Conservation (phyloP, 2,113 vertebrate genomes). For the Caranx melampygus region DNA sequence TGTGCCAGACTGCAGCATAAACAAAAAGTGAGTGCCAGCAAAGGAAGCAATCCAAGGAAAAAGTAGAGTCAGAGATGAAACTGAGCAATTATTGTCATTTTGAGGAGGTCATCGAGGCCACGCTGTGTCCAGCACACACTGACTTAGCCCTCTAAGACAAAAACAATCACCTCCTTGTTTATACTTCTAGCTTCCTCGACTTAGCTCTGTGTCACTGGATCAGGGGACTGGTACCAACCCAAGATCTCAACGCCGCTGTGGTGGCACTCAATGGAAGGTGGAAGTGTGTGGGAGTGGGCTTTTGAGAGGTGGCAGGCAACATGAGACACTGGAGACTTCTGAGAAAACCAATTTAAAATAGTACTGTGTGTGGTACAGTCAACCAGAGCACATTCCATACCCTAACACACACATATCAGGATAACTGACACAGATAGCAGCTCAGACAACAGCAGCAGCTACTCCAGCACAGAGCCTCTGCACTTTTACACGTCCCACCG, state of each 20-base stretch:
- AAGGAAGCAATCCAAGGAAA: not conserved
- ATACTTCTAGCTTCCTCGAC: not conserved
- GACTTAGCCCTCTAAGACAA: not conserved
- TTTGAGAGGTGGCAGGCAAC: constrained; percentile 59
- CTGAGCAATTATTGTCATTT: not conserved
- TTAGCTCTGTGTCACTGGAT: not conserved
- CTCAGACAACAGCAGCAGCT: not conserved
- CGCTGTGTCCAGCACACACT: not conserved
- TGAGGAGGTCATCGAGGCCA: not conserved
- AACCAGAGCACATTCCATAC: constrained; percentile 63
- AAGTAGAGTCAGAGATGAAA: not conserved
- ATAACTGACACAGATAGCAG: constrained; percentile 13
- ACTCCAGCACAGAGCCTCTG: not conserved
- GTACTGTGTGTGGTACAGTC: constrained; percentile 50
- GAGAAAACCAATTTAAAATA: constrained; percentile 84
- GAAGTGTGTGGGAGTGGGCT: constrained; percentile 10
- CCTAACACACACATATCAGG: constrained; percentile 17
- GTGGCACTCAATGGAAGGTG: constrained; percentile 27
- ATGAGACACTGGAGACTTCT: constrained; percentile 68
- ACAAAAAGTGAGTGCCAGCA: not conserved
- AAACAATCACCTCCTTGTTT: not conserved
- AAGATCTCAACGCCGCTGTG: not conserved
- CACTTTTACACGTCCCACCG: too few relatives aligned
- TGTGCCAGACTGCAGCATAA: not conserved
- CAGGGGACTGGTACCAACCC: not conserved